phyloP scores from a whole-genome alignment of 2,888 invertebrate species.

The Aspidiotus rigidus region DNA sequence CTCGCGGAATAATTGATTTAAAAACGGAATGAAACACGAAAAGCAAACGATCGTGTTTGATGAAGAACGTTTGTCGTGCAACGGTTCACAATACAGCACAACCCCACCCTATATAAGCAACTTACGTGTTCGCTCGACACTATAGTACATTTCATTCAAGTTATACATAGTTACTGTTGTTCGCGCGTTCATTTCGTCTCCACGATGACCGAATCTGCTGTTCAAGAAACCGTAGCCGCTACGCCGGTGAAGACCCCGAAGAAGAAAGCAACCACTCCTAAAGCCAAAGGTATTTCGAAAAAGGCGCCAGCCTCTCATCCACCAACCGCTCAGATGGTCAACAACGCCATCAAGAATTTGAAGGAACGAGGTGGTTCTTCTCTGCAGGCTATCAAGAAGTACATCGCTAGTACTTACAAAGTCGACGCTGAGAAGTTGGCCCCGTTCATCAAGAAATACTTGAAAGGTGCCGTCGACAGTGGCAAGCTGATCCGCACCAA shows the following conservation, averaged over 20 bases:
- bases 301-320: constrained; percentile 46
- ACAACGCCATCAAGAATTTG: constrained; percentile 47
- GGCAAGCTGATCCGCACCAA: constrained; percentile 49
- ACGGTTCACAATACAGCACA: constrained; percentile 14
- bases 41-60: constrained; percentile 5
- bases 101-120: constrained; percentile 5
- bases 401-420: constrained; percentile 52
- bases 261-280: constrained; percentile 38
- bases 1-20: not conserved
- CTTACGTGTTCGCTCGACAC: not conserved
- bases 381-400: constrained; percentile 53
- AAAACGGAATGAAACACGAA: constrained; percentile 14
- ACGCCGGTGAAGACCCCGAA: constrained; percentile 34
- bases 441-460: constrained; percentile 52
- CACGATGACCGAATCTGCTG: constrained; percentile 17
- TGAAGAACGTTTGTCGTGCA: not conserved
- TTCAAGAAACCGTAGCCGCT: constrained; percentile 36
- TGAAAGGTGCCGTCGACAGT: constrained; percentile 50
- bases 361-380: constrained; percentile 55
- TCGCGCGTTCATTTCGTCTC: not conserved
- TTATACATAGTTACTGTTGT: not conserved
- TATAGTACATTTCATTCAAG: not conserved
- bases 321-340: constrained; percentile 51
- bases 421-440: constrained; percentile 52
- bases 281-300: constrained; percentile 31